These are phyloP conservation scores for Papilio elwesi DNA, from an alignment of 2,888 invertebrate genomes.

Conservation along the genomic window DNA sequence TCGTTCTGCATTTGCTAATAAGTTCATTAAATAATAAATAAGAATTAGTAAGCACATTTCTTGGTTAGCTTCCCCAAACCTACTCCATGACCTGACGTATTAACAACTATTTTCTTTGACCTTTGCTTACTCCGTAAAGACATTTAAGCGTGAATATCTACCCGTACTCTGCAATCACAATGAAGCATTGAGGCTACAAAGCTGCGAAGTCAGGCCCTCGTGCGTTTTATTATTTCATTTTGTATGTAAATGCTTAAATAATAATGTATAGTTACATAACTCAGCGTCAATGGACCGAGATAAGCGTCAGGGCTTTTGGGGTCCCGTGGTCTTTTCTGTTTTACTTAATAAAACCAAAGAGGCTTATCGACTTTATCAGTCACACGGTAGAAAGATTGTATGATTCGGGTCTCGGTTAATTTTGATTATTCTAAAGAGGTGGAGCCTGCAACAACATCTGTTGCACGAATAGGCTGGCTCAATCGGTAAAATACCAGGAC, in stretches of 20 bases:
- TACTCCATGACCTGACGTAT: too few species aligned
- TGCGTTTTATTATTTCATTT: conserved; percentile 36
- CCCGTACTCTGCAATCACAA: conserved; percentile 15
- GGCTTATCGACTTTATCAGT: too few species aligned
- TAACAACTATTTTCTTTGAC: background rate
- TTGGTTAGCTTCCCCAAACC: too few species aligned
- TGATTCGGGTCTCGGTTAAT: background rate
- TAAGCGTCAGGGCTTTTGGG: conserved; percentile 19
- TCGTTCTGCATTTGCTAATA: too few species aligned
- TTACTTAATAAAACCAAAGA: background rate
- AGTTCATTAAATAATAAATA: too few species aligned
- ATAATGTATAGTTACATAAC: conserved; percentile 38
- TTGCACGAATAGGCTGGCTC: too few species aligned
- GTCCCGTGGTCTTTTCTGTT: conserved; percentile 19
- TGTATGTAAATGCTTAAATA: conserved; percentile 37
- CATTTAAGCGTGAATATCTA: background rate
- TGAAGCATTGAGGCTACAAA: conserved; percentile 34
- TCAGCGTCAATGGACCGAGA: conserved; percentile 34
- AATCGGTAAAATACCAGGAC: too few species aligned
- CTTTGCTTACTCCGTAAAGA: background rate
- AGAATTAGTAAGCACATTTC: too few species aligned
- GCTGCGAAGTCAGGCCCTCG: conserved; percentile 28
- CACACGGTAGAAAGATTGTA: too few species aligned
- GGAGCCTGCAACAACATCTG: too few species aligned
- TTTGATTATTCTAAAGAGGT: too few species aligned